Evolutionary conservation across 2,888 invertebrate genomes (phyloP), one percentile per base, ranked within the genome.

Genomic region (Euclidia mi): DNA sequence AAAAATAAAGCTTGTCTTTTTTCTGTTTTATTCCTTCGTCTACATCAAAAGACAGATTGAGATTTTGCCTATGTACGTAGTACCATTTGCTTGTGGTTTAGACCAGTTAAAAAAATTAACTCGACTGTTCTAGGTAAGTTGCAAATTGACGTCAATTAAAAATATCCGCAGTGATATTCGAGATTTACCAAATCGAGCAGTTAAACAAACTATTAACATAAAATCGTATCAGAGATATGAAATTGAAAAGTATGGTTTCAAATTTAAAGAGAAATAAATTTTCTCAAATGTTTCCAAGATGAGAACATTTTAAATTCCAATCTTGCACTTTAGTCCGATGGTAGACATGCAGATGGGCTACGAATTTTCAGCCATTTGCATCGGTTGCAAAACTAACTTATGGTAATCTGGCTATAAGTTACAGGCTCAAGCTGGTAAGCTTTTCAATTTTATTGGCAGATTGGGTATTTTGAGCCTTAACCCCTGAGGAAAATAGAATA

Each of bases 371-470:
- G 68, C 82, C 84, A 88, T 90, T 88, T 88, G 90, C 90, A 89
- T 89, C 85, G 76, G 82, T 82, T 82, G 86, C 88, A 82, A 87
- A 89, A 88, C 83, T 84, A 84, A 89, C 82, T 89, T 91, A 90
- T 91, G 87, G 79, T 89, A 89, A 90, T 89, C 87, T 76, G 68
- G 79, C 89, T 87, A 87, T 89, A 89, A 90, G 85, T 91, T 89
- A 88, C 87, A 86, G 82, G 79, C 79, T 81, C 65, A 62, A 50
- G 61, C 65, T 68, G 74, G 83, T 85, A 82, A 90, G 84, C 83
- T 82, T 85, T 84, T 85, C 83, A 87, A 87, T 89, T 89, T 90
- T 89, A 88, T 87, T 87, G 78, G 79, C 67, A 77, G 76, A 78
- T 65, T 65, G 56, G 57, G 55, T 71, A 73, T 75, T 71, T 73